phyloP scores from a whole-genome alignment of 2,888 invertebrate genomes.

The Bellardia pandia region DNA sequence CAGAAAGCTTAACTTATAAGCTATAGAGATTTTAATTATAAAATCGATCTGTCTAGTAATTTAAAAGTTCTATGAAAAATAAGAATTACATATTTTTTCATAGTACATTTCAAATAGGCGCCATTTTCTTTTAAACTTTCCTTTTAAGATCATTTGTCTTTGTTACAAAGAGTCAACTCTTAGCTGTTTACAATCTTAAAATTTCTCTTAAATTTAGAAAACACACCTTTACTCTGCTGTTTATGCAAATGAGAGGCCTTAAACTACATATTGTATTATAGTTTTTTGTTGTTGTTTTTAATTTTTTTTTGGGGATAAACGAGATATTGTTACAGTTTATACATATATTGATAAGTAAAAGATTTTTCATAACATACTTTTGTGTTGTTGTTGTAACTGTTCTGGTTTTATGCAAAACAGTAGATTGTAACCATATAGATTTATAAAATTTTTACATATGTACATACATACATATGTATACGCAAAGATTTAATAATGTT shows the following conservation, averaged over 20 bases:
- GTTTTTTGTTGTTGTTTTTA: slow-evolving; percentile 7
- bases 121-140: too few relatives aligned
- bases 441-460: slow-evolving; percentile 4
- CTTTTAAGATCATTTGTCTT: too few relatives aligned
- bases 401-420: slow-evolving; percentile 63
- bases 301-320: slow-evolving; percentile 3
- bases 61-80: too few relatives aligned
- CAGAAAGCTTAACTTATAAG: too few relatives aligned
- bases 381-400: slow-evolving; percentile 15
- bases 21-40: too few relatives aligned
- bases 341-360: slow-evolving; percentile 63
- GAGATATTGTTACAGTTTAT: slow-evolving; percentile 53
- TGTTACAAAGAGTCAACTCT: too few relatives aligned
- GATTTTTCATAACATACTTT: slow-evolving; percentile 39
- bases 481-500: slow-evolving; percentile 61
- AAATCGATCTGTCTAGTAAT: too few relatives aligned
- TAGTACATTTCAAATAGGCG: too few relatives aligned
- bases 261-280: slow-evolving; percentile 32
- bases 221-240: background rate
- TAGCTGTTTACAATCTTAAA: too few relatives aligned
- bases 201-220: background rate
- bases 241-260: slow-evolving; percentile 31
- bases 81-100: too few relatives aligned
- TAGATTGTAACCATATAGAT: slow-evolving; percentile 59
- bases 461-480: slow-evolving; percentile 8